Base-by-base conservation (phyloP, 2,113 vertebrate genomes). In the Bostrychus sinensis region DNA sequence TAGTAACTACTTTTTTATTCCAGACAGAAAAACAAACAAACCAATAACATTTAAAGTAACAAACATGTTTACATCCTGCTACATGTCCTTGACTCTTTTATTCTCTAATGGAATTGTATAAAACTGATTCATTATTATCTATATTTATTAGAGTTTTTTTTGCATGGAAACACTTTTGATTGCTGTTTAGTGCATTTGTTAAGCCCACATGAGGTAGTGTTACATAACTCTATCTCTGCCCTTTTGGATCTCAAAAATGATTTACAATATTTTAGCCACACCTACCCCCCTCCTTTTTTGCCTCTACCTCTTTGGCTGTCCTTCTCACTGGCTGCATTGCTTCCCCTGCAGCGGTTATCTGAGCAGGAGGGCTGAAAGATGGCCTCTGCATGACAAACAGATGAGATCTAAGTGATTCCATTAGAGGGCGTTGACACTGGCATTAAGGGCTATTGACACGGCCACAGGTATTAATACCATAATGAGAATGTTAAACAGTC, bases 391-490 rank as follows among this genome's bases (percentile, higher is more conserved):
- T 78, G 42, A 73, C 60, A 80, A 80, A 68, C 57, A 77, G 72
- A 66, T 73, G 50, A 57, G 48, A 53, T 72, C 45, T 66, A 77
- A 78, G 71, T 61, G 72, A 86, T 83, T 87, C 77, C 70, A 80
- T 85, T 86, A 81, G 56, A 73, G 57, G 75, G 72, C 59, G 69
- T 66, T 82, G 85, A 89, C 79, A 80, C 63, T 72, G 70, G 75
- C 75, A 81, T 87, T 80, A 74, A 36, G 67, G 63, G 74, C 74
- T 75, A 74, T 72, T 80, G 86, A 85, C 85, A 85, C 41, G 66
- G 72, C 80, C 81, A 71, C 85, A 80, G 80, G 82, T 88, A 80
- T 81, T 88, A 89, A 91, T 84, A 75, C 79, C 64, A 85, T 75
- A 77, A 84, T 64, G 62, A 85, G 73, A 69, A 73, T 80, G 82